Percentiles rank a stretch among this genome's conserved stretches.
phyloP scores from a whole-genome alignment of 2,888 invertebrate genomes.

The Archips xylosteana region DNA sequence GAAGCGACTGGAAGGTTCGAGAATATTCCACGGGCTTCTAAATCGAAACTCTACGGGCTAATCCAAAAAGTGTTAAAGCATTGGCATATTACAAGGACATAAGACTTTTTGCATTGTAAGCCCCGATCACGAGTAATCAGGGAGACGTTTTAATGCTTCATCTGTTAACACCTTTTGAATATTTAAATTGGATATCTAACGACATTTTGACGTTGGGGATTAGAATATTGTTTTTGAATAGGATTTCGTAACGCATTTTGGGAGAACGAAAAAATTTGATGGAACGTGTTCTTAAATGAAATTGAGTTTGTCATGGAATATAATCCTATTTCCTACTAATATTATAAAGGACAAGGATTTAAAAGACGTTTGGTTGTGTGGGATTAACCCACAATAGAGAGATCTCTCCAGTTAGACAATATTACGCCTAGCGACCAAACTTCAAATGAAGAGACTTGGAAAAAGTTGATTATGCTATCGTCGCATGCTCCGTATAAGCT shows the following conservation, averaged over 20 bases:
- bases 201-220: slow-evolving; percentile 47
- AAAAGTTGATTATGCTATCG: no score
- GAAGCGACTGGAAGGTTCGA: slow-evolving; percentile 5
- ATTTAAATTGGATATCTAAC: slow-evolving; percentile 72
- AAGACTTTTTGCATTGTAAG: not conserved
- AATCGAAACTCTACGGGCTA: not conserved
- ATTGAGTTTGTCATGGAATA: not conserved
- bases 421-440: no score
- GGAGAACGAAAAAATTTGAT: not conserved
- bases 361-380: no score
- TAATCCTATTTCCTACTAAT: no score
- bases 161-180: slow-evolving; percentile 72
- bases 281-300: not conserved
- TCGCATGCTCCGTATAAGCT: no score
- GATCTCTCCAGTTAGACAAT: no score
- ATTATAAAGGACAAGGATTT: no score
- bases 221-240: slow-evolving; percentile 37
- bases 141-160: slow-evolving; percentile 63
- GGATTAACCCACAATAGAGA: no score
- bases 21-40: not conserved
- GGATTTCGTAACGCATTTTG: slow-evolving; percentile 2
- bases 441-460: no score
- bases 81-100: not conserved
- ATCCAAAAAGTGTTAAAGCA: not conserved
- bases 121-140: slow-evolving; percentile 50